Evolutionary conservation across 2,797 vertebrate species (phyloP).

Genomic region (Betta splendens): DNA sequence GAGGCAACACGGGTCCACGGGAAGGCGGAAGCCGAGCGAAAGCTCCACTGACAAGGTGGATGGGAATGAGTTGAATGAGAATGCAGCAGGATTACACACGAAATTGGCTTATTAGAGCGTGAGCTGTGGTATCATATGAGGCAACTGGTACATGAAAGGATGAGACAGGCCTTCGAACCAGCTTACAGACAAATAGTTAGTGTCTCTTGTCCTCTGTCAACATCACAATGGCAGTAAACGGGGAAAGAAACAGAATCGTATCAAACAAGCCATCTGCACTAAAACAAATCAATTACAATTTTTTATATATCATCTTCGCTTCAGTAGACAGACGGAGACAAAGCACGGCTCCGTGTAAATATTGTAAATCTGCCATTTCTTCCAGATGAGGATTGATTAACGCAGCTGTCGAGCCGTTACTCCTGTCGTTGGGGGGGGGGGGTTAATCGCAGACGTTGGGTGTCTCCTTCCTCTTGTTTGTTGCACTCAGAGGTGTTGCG

Average conservation of each 20-base stretch:
- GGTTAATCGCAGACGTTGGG: slow-evolving; percentile 43
- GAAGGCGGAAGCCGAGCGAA: slow-evolving; percentile 23
- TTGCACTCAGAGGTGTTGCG: slow-evolving; percentile 46
- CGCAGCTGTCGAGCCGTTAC: slow-evolving; percentile 59
- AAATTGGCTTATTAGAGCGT: too few species aligned
- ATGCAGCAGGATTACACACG: neutral
- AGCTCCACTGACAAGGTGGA: too few species aligned
- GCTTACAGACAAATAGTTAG: neutral
- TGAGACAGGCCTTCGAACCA: neutral
- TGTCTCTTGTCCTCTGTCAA: neutral
- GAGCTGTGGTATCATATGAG: neutral
- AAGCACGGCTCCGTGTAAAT: slow-evolving; percentile 26
- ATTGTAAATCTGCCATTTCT: slow-evolving; percentile 51
- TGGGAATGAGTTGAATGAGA: neutral
- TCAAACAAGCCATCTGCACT: neutral
- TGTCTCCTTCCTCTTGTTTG: slow-evolving; percentile 28
- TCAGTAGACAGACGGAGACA: slow-evolving; percentile 39
- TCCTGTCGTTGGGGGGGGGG: slow-evolving; percentile 21
- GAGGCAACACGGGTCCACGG: slow-evolving; percentile 17
- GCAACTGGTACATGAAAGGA: neutral
- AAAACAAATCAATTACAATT: slow-evolving; percentile 47
- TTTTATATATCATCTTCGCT: slow-evolving; percentile 29
- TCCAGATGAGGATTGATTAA: slow-evolving; percentile 63
- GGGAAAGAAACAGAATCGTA: neutral
- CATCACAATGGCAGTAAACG: neutral